These are phyloP conservation scores for Poeciliopsis turrubarensis DNA, from an alignment of 2,113 vertebrate species.

Conservation along the genomic window DNA sequence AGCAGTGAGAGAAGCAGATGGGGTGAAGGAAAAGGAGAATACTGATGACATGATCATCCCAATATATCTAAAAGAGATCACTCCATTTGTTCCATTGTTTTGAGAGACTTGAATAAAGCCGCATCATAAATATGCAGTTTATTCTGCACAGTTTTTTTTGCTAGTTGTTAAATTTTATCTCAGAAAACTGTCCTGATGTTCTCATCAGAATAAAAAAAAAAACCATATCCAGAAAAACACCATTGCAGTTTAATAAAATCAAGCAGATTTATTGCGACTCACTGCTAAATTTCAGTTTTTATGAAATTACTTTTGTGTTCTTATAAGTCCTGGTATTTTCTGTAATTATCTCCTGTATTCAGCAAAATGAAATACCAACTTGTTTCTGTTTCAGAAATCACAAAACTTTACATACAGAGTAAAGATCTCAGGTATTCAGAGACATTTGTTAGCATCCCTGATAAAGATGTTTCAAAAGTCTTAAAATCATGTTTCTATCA, in stretches of 20 bases:
- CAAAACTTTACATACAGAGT: too few relatives aligned
- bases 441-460: background rate
- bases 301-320: background rate
- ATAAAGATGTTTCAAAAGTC: background rate
- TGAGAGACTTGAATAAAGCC: constrained; percentile 15
- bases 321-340: background rate
- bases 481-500: background rate
- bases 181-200: background rate
- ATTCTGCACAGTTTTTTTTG: background rate
- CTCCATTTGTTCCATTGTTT: constrained; percentile 36
- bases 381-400: too few relatives aligned
- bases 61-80: constrained; percentile 31
- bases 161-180: background rate
- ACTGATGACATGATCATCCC: constrained; percentile 50
- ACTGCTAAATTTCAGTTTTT: background rate
- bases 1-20: constrained; percentile 49
- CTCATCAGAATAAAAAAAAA: background rate
- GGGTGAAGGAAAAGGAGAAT: constrained; percentile 48
- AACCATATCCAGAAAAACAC: background rate
- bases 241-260: background rate
- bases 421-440: too few relatives aligned
- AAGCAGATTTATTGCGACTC: background rate
- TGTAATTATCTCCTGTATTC: background rate
- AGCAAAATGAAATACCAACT: background rate
- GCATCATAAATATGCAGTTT: background rate